Conservation (phyloP, 2,113 vertebrate species). For the Oostethus manadensis region DNA sequence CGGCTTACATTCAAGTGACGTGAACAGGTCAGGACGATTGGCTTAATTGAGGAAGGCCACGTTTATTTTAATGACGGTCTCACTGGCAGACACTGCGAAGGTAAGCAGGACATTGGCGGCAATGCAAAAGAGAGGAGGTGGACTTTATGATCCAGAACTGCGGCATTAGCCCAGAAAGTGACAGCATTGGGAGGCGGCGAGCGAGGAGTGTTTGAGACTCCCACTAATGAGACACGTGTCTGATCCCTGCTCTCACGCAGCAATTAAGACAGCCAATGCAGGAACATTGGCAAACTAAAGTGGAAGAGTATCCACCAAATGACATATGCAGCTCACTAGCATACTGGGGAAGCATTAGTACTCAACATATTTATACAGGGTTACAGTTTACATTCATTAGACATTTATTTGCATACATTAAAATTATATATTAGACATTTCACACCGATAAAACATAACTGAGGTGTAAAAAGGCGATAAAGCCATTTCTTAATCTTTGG, state of each 20-base stretch:
- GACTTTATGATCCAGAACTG: constrained; percentile 68
- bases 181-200: constrained; percentile 42
- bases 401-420: no score
- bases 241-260: constrained; percentile 29
- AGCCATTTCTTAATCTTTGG: no score
- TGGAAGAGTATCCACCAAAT: no score
- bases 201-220: constrained; percentile 30
- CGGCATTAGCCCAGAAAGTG: constrained; percentile 52
- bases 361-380: no score
- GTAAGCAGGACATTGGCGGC: constrained; percentile 21
- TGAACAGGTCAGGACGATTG: constrained; percentile 17
- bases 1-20: constrained; percentile 36
- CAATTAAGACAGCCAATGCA: constrained; percentile 48
- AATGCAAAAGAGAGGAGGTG: constrained; percentile 61
- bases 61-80: constrained; percentile 10
- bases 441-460: no score
- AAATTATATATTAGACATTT: no score
- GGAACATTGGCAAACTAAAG: background rate
- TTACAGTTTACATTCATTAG: no score
- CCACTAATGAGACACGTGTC: constrained; percentile 57
- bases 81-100: constrained; percentile 42
- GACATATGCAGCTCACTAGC: no score
- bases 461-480: no score
- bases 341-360: no score
- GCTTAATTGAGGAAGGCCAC: constrained; percentile 22